Conservation (phyloP, 2,797 vertebrate genomes). For the Falco biarmicus region DNA sequence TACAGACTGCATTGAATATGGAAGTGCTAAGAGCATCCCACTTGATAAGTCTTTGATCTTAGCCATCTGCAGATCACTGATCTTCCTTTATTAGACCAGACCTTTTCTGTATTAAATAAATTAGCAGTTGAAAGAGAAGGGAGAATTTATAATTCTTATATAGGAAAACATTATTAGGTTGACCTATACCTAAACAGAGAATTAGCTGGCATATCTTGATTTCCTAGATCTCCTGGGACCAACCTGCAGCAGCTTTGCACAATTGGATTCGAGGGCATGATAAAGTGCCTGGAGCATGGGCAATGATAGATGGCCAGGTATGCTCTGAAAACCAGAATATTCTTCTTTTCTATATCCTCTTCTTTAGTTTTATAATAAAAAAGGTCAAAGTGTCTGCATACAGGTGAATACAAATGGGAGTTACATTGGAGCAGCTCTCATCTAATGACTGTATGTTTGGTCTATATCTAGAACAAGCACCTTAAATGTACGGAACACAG, state of each 20-base stretch:
- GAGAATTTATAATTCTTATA: not conserved
- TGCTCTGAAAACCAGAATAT: not conserved
- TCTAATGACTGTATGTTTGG: not conserved
- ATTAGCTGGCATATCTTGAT: not conserved
- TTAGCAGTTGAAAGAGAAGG: not conserved
- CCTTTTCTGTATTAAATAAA: not conserved
- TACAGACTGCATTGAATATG: not conserved
- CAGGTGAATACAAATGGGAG: not conserved
- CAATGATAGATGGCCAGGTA: constrained; percentile 88
- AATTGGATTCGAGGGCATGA: constrained; percentile 98
- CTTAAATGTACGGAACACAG: not conserved
- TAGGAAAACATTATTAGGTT: not conserved
- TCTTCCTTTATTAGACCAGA: not conserved
- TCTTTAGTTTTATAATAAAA: too few relatives aligned
- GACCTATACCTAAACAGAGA: not conserved
- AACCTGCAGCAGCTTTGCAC: constrained; percentile 87
- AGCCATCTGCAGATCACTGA: not conserved
- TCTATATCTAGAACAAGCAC: not conserved
- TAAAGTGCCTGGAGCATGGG: constrained; percentile 96
- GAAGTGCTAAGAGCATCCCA: not conserved
- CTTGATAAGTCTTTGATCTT: not conserved
- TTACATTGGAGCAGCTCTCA: not conserved
- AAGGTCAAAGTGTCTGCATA: not conserved
- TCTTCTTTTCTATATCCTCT: not conserved
- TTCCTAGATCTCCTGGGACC: constrained; percentile 87